phyloP scores from a whole-genome alignment of 1,140 invertebrate genomes.

The Anoplophora glabripennis region DNA sequence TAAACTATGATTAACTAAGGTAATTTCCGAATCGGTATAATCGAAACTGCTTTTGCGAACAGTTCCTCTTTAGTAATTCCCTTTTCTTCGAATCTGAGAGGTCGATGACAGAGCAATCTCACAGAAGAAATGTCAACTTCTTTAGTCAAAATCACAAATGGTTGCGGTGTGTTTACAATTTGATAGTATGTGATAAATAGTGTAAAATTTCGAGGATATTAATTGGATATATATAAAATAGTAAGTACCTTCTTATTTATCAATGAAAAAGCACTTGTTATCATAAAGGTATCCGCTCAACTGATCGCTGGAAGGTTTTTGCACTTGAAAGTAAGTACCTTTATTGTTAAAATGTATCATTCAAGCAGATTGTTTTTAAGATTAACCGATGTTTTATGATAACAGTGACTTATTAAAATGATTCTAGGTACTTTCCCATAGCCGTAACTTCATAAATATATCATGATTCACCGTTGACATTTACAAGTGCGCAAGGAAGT shows the following conservation, averaged over 20 bases:
- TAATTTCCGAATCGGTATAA: not conserved
- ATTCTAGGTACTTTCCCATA: not conserved
- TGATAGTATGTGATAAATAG: not conserved
- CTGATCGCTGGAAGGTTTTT: no score
- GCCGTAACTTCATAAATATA: not conserved
- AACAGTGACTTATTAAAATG: constrained; percentile 7
- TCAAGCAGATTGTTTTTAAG: not conserved
- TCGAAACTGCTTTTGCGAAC: not conserved
- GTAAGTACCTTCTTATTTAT: not conserved
- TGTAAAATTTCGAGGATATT: not conserved
- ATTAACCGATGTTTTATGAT: constrained; percentile 12
- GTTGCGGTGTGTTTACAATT: not conserved
- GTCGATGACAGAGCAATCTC: not conserved
- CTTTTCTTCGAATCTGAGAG: not conserved
- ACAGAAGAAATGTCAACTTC: constrained; percentile 5
- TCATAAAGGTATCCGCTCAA: no score
- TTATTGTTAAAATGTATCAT: not conserved
- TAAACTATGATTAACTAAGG: not conserved
- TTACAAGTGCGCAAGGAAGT: no score
- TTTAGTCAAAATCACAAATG: constrained; percentile 1
- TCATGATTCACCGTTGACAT: no score
- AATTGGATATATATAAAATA: not conserved
- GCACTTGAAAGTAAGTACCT: not conserved
- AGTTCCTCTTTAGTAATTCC: not conserved
- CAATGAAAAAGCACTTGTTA: no score